Evolutionary conservation across 2,797 vertebrate genomes (phyloP).

Genomic region (Gadopsis marmoratus): DNA sequence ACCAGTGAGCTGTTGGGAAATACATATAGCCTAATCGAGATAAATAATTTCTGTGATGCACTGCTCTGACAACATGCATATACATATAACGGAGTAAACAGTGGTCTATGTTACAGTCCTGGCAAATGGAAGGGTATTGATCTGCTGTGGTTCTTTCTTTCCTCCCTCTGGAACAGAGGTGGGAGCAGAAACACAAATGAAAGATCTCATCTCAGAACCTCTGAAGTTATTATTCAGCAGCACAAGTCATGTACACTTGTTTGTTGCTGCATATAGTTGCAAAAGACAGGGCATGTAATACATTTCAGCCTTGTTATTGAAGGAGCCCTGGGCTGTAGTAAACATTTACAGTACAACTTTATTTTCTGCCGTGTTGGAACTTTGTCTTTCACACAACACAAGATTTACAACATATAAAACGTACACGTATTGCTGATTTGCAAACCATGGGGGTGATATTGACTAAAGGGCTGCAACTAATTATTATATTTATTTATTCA

Average conservation of each 20-base stretch:
- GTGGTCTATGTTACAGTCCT: conserved; percentile 3
- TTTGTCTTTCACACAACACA: background rate
- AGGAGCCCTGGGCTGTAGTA: background rate
- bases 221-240: background rate
- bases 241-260: background rate
- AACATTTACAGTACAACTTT: no score
- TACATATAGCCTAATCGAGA: background rate
- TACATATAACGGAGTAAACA: background rate
- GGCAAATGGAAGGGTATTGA: background rate
- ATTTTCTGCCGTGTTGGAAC: background rate
- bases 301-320: background rate
- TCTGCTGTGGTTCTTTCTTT: background rate
- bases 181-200: background rate
- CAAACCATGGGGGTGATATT: background rate
- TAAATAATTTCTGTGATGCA: background rate
- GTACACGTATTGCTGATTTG: background rate
- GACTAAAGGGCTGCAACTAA: background rate
- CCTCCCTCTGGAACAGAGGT: background rate
- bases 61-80: background rate
- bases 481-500: no score
- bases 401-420: background rate
- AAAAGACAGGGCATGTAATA: no score
- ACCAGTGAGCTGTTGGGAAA: background rate
- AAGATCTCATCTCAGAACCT: no score
- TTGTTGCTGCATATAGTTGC: background rate